phyloP scores from a whole-genome alignment of 1,140 invertebrate genomes.

The Drosophila saltans region DNA sequence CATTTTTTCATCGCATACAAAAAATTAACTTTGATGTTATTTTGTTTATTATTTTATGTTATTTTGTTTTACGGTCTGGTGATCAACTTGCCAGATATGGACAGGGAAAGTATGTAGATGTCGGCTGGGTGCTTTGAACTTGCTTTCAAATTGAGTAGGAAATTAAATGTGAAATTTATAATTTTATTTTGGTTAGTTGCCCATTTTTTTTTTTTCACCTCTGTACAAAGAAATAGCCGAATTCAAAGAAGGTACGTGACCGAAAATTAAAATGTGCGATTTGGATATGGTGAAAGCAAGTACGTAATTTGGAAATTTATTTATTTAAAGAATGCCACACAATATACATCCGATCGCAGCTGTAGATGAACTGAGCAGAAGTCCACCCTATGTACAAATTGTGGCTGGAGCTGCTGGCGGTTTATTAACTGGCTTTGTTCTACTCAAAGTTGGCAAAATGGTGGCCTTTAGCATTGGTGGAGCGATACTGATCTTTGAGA shows the following conservation, averaged over 20 bases:
- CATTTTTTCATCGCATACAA: not conserved
- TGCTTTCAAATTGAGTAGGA: constrained; percentile 26
- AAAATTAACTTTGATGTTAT: constrained; percentile 58
- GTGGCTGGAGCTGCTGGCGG: constrained; percentile 38
- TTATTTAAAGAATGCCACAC: constrained; percentile 16
- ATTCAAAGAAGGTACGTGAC: not conserved
- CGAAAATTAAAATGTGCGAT: constrained; percentile 29
- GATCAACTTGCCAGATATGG: constrained; percentile 33
- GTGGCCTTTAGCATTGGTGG: constrained; percentile 35
- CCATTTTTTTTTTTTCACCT: not conserved
- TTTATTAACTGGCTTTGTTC: constrained; percentile 31
- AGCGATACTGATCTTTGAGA: constrained; percentile 24
- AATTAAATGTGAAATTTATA: constrained; percentile 20
- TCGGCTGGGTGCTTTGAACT: constrained; percentile 29
- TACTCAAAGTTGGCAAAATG: constrained; percentile 45
- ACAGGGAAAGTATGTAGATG: constrained; percentile 2
- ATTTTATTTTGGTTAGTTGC: constrained; percentile 1
- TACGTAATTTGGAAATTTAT: constrained; percentile 27
- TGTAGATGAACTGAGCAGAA: constrained; percentile 23
- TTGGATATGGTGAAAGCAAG: constrained; percentile 28
- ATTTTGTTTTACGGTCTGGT: constrained; percentile 45
- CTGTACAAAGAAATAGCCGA: not conserved
- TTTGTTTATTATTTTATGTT: constrained; percentile 14
- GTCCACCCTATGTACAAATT: constrained; percentile 54
- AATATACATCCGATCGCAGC: constrained; percentile 12